Conservation (phyloP, 2,113 vertebrate genomes). For the Mormyrus iriodes region DNA sequence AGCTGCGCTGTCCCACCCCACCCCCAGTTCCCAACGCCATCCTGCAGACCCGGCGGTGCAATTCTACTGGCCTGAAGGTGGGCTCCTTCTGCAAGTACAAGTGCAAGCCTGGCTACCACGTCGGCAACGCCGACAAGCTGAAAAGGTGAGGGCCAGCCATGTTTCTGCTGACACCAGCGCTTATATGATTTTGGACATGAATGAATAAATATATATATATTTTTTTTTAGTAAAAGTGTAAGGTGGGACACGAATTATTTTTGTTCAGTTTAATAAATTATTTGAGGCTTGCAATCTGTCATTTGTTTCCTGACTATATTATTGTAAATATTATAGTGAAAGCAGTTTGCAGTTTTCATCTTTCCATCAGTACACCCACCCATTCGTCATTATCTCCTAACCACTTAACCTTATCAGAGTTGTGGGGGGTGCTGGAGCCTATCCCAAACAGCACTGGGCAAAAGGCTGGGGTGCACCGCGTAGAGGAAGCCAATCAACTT, state of each 20-base stretch:
- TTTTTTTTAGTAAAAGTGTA: not conserved
- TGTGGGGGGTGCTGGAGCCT: not conserved
- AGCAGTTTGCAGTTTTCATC: not conserved
- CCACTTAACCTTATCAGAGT: not conserved
- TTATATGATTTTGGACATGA: not conserved
- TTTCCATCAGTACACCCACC: not conserved
- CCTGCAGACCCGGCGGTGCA: conserved; percentile 83
- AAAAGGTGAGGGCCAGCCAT: conserved; percentile 66
- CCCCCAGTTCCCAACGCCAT: conserved; percentile 77
- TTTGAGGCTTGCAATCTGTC: not conserved
- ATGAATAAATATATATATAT: not conserved
- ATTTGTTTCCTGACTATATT: not conserved
- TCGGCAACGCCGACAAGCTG: conserved; percentile 70
- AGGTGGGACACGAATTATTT: not conserved
- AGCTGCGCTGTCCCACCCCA: conserved; percentile 85
- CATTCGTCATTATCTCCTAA: not conserved
- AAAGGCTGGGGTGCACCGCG: not conserved
- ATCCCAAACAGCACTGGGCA: not conserved
- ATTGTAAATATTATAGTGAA: not conserved
- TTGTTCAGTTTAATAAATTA: not conserved
- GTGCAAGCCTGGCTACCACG: conserved; percentile 89
- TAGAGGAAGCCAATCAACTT: not conserved
- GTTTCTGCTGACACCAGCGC: too few species aligned
- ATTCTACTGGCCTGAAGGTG: conserved; percentile 85
- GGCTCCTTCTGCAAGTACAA: conserved; percentile 97